These are phyloP conservation scores for Hydrolagus colliei DNA, from an alignment of 2,797 vertebrate genomes.

Conservation along the genomic window DNA sequence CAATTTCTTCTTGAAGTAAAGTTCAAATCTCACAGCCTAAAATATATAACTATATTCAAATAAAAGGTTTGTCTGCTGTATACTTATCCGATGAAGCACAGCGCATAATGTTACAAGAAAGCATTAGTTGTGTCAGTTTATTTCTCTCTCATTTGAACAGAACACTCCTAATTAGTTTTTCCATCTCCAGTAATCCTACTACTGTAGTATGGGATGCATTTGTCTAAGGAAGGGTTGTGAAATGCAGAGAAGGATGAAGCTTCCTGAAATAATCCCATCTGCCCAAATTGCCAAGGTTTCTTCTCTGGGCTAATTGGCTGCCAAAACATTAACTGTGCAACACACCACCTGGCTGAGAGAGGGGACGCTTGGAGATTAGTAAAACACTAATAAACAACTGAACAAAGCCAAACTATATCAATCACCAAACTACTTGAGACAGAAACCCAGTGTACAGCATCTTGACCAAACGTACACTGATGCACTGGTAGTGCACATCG, in stretches of 20 bases:
- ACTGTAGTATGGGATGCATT: constrained; percentile 42
- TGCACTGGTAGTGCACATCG: too few relatives aligned
- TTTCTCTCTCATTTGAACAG: constrained; percentile 33
- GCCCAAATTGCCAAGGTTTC: constrained; percentile 51
- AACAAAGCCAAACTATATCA: not conserved
- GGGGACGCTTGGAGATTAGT: constrained; percentile 21
- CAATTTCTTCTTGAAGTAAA: not conserved
- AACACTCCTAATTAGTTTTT: constrained; percentile 70
- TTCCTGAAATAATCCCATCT: constrained; percentile 57
- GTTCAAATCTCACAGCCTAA: too few relatives aligned
- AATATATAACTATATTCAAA: not conserved
- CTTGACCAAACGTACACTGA: too few relatives aligned
- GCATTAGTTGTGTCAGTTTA: not conserved
- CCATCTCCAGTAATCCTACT: constrained; percentile 63
- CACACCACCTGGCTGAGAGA: not conserved
- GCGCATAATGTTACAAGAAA: not conserved
- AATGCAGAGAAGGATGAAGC: constrained; percentile 54
- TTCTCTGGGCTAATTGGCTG: constrained; percentile 60
- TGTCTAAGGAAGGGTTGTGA: constrained; percentile 55
- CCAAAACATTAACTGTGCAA: constrained; percentile 49
- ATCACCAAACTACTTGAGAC: too few relatives aligned
- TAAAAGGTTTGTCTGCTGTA: not conserved
- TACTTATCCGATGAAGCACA: not conserved
- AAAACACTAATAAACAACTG: not conserved
- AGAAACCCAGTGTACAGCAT: too few relatives aligned